Conservation (phyloP, 2,797 vertebrate genomes). For the Knipowitschia caucasica region DNA sequence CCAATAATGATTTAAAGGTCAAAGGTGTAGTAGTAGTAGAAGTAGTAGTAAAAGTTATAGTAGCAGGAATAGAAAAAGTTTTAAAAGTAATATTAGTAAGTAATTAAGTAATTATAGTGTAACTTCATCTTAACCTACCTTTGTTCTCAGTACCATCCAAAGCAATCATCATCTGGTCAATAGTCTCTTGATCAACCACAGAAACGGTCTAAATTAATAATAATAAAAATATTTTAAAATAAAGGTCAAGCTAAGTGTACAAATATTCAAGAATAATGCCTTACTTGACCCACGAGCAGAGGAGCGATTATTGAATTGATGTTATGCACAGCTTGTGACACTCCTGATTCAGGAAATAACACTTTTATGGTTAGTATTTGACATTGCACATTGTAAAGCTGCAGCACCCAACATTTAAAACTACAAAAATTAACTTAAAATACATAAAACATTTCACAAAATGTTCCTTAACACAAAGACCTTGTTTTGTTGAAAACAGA, state of each 20-base stretch:
- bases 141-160: conserved; percentile 96
- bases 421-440: too few relatives aligned
- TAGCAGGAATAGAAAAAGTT: not conserved
- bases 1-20: not conserved
- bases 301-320: conserved; percentile 92
- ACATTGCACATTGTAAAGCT: not conserved
- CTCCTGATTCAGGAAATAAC: conserved; percentile 77
- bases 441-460: too few relatives aligned
- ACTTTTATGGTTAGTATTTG: not conserved
- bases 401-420: not conserved
- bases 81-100: not conserved
- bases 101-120: not conserved
- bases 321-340: conserved; percentile 91
- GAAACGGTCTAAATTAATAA: conserved; percentile 77
- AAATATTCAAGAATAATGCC: conserved; percentile 28
- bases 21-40: not conserved
- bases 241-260: not conserved
- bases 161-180: conserved; percentile 92
- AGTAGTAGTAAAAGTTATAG: not conserved
- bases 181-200: conserved; percentile 90
- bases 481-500: too few relatives aligned
- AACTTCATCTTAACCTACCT: conserved; percentile 74
- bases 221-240: too few relatives aligned
- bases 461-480: not conserved
- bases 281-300: conserved; percentile 89